Conservation (phyloP, 2,113 vertebrate genomes). For the Megaleporinus macrocephalus region DNA sequence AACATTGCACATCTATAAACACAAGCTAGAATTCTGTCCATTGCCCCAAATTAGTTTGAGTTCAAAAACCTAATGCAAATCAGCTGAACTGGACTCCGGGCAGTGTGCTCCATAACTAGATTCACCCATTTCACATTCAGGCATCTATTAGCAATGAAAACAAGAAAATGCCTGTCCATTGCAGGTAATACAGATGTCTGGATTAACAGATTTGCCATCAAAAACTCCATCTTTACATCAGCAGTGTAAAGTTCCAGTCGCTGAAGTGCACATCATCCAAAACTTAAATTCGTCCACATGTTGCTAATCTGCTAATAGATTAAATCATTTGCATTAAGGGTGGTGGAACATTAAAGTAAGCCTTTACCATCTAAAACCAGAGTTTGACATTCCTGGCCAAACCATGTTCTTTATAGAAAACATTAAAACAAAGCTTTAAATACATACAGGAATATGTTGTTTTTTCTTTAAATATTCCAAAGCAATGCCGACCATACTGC, state of each 20-base stretch:
- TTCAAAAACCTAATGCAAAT: background rate
- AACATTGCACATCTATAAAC: background rate
- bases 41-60: background rate
- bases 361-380: too few relatives aligned
- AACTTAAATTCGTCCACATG: too few relatives aligned
- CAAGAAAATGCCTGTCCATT: background rate
- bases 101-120: background rate
- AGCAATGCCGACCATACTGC: background rate
- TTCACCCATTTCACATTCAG: background rate
- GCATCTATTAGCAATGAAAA: background rate
- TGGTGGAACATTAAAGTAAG: too few relatives aligned
- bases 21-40: background rate
- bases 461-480: background rate
- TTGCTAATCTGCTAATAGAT: too few relatives aligned
- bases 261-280: background rate
- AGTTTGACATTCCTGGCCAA: too few relatives aligned
- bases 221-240: background rate
- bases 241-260: background rate
- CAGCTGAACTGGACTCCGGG: background rate
- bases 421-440: background rate
- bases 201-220: background rate
- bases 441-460: background rate
- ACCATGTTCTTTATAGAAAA: too few relatives aligned
- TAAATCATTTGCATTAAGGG: too few relatives aligned
- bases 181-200: background rate